phyloP scores from a whole-genome alignment of 1,140 invertebrate species.

The Nasonia vitripennis region DNA sequence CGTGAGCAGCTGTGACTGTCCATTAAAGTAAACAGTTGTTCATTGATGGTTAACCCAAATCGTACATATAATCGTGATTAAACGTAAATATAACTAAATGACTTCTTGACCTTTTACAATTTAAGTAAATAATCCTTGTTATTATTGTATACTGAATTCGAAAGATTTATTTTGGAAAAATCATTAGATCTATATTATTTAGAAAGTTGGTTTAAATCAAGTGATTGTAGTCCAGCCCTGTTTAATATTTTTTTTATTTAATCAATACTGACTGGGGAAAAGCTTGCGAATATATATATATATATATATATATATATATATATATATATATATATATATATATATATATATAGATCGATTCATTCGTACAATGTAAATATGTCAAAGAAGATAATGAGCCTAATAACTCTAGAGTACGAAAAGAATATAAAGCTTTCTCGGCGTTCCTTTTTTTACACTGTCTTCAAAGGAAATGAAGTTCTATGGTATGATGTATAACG shows the following conservation, averaged over 20 bases:
- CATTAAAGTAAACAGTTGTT: background rate
- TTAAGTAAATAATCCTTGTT: background rate
- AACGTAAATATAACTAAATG: background rate
- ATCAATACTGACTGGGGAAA: constrained; percentile 4
- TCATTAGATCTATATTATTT: background rate
- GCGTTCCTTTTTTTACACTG: constrained; percentile 23
- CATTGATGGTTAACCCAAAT: background rate
- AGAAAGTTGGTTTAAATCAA: background rate
- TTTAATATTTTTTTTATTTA: constrained; percentile 23
- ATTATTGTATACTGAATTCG: background rate
- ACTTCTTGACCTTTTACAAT: constrained; percentile 7
- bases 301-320: background rate
- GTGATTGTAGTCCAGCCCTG: constrained; percentile 21
- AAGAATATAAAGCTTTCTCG: constrained; percentile 16
- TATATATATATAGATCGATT: background rate
- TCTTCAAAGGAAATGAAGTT: constrained; percentile 8
- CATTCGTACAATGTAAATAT: constrained; percentile 33
- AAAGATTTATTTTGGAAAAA: no score
- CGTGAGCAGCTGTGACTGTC: background rate
- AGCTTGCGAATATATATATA: constrained; percentile 21
- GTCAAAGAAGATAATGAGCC: background rate
- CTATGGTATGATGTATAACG: background rate
- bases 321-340: constrained; percentile 1
- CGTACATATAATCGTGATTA: background rate
- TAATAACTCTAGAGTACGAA: background rate